These are phyloP conservation scores for Heliconius aoede DNA, from an alignment of 2,888 invertebrate species.

Conservation along the genomic window DNA sequence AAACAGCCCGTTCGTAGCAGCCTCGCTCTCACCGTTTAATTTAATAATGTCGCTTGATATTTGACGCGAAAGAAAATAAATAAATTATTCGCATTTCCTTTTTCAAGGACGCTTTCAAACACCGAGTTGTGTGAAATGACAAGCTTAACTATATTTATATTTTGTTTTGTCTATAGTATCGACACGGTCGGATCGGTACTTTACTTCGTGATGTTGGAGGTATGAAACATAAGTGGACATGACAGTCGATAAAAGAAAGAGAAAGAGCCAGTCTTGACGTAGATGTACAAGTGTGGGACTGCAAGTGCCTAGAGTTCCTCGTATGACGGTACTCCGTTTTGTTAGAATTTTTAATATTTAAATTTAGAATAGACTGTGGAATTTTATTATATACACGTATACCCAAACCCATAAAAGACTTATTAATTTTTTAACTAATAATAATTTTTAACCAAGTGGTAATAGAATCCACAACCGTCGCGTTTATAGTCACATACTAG, in stretches of 20 bases:
- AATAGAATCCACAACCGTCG: too few relatives aligned
- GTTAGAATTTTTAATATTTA: too few relatives aligned
- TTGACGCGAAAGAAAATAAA: conserved; percentile 38
- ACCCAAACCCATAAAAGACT: too few relatives aligned
- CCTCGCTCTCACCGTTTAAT: conserved; percentile 35
- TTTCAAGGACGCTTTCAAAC: conserved; percentile 31
- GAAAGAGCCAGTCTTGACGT: too few relatives aligned
- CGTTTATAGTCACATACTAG: too few relatives aligned
- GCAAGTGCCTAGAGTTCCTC: too few relatives aligned
- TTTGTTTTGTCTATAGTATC: neutral
- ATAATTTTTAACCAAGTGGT: too few relatives aligned
- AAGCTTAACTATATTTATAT: neutral
- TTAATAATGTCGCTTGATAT: conserved; percentile 39
- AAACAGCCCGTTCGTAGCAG: conserved; percentile 30
- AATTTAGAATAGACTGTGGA: too few relatives aligned
- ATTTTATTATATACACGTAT: too few relatives aligned
- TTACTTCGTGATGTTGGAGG: neutral
- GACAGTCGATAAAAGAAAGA: neutral
- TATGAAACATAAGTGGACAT: neutral
- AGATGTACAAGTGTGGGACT: too few relatives aligned
- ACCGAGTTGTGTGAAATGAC: conserved; percentile 9
- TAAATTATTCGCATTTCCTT: conserved; percentile 34
- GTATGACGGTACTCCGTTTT: too few relatives aligned
- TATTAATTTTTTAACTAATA: too few relatives aligned
- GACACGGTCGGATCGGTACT: neutral